A percentile compares a stretch with the other conserved stretches of the same genome.
Evolutionary conservation across 2,113 vertebrate species (phyloP).

Genomic region (Pachypanchax playfairii): DNA sequence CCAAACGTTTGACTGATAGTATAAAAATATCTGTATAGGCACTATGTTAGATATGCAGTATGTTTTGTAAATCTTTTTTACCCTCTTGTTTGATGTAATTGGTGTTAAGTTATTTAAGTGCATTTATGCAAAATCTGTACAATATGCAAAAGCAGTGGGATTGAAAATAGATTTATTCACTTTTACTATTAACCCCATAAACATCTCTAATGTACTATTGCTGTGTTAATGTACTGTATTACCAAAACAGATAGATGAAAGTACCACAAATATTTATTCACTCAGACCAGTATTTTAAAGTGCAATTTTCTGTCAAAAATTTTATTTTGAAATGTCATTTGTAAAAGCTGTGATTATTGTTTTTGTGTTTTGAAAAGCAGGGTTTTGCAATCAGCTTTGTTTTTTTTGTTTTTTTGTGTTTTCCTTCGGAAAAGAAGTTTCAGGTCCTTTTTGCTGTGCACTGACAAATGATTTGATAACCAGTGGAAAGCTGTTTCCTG

Average conservation of each 20-base stretch:
- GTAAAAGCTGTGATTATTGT: constrained; percentile 79
- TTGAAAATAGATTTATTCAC: constrained; percentile 65
- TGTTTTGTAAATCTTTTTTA: constrained; percentile 78
- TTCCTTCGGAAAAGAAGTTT: constrained; percentile 41
- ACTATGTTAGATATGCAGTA: constrained; percentile 77
- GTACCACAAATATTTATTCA: constrained; percentile 73
- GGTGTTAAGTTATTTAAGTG: constrained; percentile 75
- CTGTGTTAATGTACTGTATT: constrained; percentile 77
- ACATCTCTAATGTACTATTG: constrained; percentile 69
- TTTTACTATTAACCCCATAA: constrained; percentile 45
- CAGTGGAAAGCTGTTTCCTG: constrained; percentile 52
- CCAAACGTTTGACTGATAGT: no score
- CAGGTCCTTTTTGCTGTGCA: constrained; percentile 52
- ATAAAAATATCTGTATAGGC: constrained; percentile 43
- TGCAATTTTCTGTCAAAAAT: constrained; percentile 80
- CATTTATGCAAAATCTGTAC: constrained; percentile 78
- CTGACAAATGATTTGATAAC: constrained; percentile 57
- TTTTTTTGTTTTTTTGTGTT: constrained; percentile 26
- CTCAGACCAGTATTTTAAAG: constrained; percentile 75
- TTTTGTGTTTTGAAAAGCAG: constrained; percentile 53
- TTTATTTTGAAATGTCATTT: constrained; percentile 86
- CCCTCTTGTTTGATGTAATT: constrained; percentile 71
- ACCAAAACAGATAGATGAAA: constrained; percentile 70
- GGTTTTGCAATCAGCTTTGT: constrained; percentile 39
- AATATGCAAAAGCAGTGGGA: constrained; percentile 76